Evolutionary conservation across 2,888 invertebrate species (phyloP).

Genomic region (Eulithis prunata): DNA sequence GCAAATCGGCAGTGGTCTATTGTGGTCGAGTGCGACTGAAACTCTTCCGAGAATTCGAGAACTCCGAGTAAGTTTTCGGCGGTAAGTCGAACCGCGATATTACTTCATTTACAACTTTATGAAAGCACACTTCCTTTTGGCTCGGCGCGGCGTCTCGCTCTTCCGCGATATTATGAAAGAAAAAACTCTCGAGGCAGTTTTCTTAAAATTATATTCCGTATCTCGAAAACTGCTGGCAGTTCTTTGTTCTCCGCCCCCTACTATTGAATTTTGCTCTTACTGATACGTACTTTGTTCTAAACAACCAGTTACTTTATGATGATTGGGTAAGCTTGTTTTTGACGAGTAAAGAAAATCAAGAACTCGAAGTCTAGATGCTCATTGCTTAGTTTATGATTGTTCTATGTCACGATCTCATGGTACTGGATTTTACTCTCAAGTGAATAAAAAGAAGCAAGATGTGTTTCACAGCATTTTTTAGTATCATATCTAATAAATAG

Average conservation of each 20-base stretch:
- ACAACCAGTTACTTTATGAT: neutral
- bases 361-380: neutral
- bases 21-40: slow-evolving; percentile 50
- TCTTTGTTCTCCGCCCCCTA: slow-evolving; percentile 20
- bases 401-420: neutral
- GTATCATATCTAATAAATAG: slow-evolving; percentile 8
- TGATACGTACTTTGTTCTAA: neutral
- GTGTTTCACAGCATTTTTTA: slow-evolving; percentile 4
- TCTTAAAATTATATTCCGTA: slow-evolving; percentile 64
- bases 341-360: neutral
- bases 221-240: slow-evolving; percentile 49
- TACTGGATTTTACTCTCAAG: slow-evolving; percentile 9
- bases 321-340: too few species aligned
- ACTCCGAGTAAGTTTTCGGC: slow-evolving; percentile 58
- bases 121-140: slow-evolving; percentile 64
- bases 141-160: slow-evolving; percentile 54
- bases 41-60: slow-evolving; percentile 41
- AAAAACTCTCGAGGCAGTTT: slow-evolving; percentile 61
- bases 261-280: neutral
- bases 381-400: neutral
- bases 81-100: slow-evolving; percentile 69
- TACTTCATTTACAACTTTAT: slow-evolving; percentile 82
- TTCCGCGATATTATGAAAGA: slow-evolving; percentile 68
- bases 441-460: slow-evolving; percentile 10
- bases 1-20: slow-evolving; percentile 62